Evolutionary conservation across 2,797 vertebrate genomes (phyloP), one percentile per base, ranked within the genome.

Genomic region (Gymnothorax reevesii): DNA sequence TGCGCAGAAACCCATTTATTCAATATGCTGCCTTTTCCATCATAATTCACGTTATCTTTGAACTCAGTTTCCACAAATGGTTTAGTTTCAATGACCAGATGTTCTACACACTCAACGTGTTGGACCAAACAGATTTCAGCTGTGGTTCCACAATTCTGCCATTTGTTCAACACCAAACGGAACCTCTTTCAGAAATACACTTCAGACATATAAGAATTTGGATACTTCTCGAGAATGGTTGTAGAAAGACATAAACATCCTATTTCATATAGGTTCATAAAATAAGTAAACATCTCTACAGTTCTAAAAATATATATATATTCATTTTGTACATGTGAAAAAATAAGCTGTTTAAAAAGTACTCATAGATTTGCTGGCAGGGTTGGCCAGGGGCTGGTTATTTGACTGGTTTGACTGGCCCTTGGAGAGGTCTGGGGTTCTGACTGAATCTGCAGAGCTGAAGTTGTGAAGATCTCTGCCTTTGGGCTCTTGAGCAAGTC

Each of bases 291-390:
- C 75, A 79, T 77, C 17, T 52, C 49, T 54, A 52, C 22, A 86
- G 79, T 57, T 71, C 80, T 25, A n/a, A 69, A 88, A 75, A 87
- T 69, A 42, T 42, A 42, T 42, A 42, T 42, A 42, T 86, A 85
- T 84, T 80, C 73, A 57, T 62, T 82, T 88, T 77, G 86, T 77
- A 87, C 52, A 66, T 85, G 85, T 85, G 64, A 25, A 86, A 42
- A 62, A 88, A 82, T 84, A 59, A 52, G 84, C 80, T 66, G 62
- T 66, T n/a, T 22, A 2, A 79, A 54, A 22, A 54, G 33, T 86
- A 89, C 89, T 89, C 92, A 92, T 88, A 90, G 1, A 42, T 42
- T 42, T 42, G 33, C 33, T 42, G 33, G 33, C 33, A 42, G 33
- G 33, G 33, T 42, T 42, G 33, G 33, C 33, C 2, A 42, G 33